Conservation (phyloP, 2,888 invertebrate genomes). For the Hirtodrosophila duncani region DNA sequence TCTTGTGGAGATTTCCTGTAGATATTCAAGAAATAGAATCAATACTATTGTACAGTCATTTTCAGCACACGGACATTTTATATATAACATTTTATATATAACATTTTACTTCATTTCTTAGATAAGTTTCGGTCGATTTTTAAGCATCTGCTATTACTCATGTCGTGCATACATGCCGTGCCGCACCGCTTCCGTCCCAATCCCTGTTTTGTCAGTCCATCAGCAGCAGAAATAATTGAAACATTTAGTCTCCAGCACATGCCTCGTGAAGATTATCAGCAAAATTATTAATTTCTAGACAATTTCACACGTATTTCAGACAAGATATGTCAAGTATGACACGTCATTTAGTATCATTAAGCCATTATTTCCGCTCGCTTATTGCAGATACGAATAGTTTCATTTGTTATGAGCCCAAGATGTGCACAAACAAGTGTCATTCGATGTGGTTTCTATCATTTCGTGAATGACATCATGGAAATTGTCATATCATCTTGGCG, state of each 20-base stretch:
- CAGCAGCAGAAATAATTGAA: background rate
- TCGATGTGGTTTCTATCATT: conserved; percentile 35
- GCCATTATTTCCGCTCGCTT: conserved; percentile 69
- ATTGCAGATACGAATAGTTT: conserved; percentile 40
- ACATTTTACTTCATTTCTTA: too few relatives aligned
- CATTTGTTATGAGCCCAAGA: conserved; percentile 53
- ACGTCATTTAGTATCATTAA: conserved; percentile 67
- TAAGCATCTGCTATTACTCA: too few relatives aligned
- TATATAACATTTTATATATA: too few relatives aligned
- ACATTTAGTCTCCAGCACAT: conserved; percentile 26
- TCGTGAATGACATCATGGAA: conserved; percentile 54
- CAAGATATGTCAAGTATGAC: conserved; percentile 43
- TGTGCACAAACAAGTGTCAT: conserved; percentile 42
- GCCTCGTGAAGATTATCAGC: conserved; percentile 12
- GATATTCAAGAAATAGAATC: too few relatives aligned
- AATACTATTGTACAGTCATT: too few relatives aligned
- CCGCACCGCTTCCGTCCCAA: too few relatives aligned
- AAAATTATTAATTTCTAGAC: conserved; percentile 11
- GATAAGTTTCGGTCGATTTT: too few relatives aligned
- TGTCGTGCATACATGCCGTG: too few relatives aligned
- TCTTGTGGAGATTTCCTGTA: too few relatives aligned
- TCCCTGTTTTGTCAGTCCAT: background rate
- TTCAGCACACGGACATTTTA: too few relatives aligned
- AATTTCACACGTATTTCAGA: conserved; percentile 53
- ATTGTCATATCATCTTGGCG: conserved; percentile 33